phyloP scores from a whole-genome alignment of 64 coral and sea anemone genomes.

The Pocillopora verrucosa region DNA sequence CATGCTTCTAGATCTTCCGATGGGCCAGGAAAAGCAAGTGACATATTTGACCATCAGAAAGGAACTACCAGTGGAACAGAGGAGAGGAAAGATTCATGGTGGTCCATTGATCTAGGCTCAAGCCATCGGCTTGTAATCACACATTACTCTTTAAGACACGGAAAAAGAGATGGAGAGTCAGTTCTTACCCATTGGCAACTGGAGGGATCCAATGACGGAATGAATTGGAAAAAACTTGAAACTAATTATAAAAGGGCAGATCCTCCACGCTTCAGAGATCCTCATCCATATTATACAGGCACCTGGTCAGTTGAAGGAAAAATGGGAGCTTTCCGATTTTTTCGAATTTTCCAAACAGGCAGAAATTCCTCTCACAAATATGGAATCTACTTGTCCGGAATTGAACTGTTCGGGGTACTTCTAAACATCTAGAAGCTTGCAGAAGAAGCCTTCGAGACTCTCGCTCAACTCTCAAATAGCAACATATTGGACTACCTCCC shows the following conservation, averaged over 20 bases:
- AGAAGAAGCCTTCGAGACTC: too few relatives aligned
- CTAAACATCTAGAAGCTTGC: too few relatives aligned
- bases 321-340: neutral
- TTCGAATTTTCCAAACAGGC: neutral
- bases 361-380: neutral
- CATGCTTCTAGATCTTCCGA: conserved; percentile 41
- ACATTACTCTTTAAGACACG: conserved; percentile 9
- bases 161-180: neutral
- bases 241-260: neutral
- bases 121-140: conserved; percentile 44
- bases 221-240: neutral
- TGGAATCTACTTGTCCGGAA: neutral
- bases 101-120: conserved; percentile 60
- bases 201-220: neutral
- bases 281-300: neutral
- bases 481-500: too few relatives aligned
- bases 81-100: conserved; percentile 71
- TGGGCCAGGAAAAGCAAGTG: conserved; percentile 45
- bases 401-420: neutral
- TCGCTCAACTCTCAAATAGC: too few relatives aligned
- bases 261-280: neutral
- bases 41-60: conserved; percentile 51
- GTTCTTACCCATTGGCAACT: neutral
- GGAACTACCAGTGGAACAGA: conserved; percentile 49
- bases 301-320: neutral